Evolutionary conservation across 2,888 invertebrate genomes (phyloP), one percentile per base, ranked within the genome.

Genomic region (Apoda limacodes): DNA sequence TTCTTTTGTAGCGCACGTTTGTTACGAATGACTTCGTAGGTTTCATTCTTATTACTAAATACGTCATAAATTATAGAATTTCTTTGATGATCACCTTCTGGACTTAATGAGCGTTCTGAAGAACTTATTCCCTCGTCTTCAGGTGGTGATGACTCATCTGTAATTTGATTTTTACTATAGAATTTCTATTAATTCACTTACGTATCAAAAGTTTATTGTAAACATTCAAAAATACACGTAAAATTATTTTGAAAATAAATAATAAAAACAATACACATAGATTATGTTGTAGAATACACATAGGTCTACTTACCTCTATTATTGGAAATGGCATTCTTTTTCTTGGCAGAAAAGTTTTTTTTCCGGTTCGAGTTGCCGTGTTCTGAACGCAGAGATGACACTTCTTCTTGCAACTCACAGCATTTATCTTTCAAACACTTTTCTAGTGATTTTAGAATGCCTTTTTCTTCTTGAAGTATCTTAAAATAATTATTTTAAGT

Each of bases 121-220:
- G 92, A 92, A 52, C 92, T 92, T 44, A 93, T 93, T 4, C 93
- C 93, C 80, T 93, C 93, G 54, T 93, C 93, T 69, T 93, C 92
- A 21, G 90, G 89, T 43, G 92, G 90, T 4, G 90, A 89, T 22
- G 88, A 88, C 52, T 84, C 85, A 50, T 82, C 85, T 85, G 54
- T 2, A 74, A 76, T 11, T n/a, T n/a, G n/a, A n/a, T n/a, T n/a
- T n/a, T n/a, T n/a, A n/a, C n/a, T n/a, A n/a, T n/a, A n/a, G n/a
- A n/a, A n/a, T n/a, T n/a, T n/a, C n/a, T n/a, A n/a, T n/a, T n/a
- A n/a, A n/a, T n/a, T n/a, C n/a, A n/a, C n/a, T n/a, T n/a, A n/a
- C n/a, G n/a, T n/a, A n/a, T n/a, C n/a, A n/a, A n/a, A n/a, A n/a
- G n/a, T n/a, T n/a, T n/a, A n/a, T n/a, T n/a, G n/a, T n/a, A n/a